Evolutionary conservation across 2,888 invertebrate species (phyloP).

Genomic region (Agrochola litura): DNA sequence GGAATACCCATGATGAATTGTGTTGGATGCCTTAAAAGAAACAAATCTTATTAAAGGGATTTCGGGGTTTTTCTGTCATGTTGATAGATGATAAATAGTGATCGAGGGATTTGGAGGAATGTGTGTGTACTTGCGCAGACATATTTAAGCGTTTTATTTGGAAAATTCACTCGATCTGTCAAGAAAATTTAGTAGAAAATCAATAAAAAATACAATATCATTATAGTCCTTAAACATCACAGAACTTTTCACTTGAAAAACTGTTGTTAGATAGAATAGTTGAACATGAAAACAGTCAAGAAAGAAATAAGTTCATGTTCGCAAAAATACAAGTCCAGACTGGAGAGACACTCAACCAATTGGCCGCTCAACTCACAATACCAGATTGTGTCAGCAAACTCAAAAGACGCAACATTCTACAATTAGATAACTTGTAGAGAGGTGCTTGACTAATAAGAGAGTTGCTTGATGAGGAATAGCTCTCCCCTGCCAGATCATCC

Average conservation of each 20-base stretch:
- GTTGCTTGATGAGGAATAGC: too few species aligned
- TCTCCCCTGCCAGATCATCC: too few species aligned
- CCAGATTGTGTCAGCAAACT: too few species aligned
- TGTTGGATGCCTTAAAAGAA: constrained; percentile 72
- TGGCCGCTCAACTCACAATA: too few species aligned
- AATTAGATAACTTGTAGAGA: too few species aligned
- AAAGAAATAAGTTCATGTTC: too few species aligned
- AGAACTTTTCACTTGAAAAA: not conserved
- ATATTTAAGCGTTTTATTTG: constrained; percentile 21
- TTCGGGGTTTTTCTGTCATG: constrained; percentile 48
- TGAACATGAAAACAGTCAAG: too few species aligned
- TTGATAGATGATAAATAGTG: constrained; percentile 49
- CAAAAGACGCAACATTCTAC: too few species aligned
- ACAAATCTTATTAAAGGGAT: constrained; percentile 68
- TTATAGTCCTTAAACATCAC: not conserved
- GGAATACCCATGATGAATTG: constrained; percentile 78
- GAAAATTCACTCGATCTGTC: not conserved
- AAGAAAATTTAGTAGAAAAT: not conserved
- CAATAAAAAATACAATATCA: not conserved
- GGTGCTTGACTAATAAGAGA: too few species aligned
- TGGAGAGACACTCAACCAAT: too few species aligned
- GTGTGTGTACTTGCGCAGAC: constrained; percentile 2
- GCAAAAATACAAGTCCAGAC: too few species aligned
- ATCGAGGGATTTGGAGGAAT: constrained; percentile 25
- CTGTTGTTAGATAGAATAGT: not conserved